Conservation (phyloP, 2,797 vertebrate species). For the Neostethus bicornis region DNA sequence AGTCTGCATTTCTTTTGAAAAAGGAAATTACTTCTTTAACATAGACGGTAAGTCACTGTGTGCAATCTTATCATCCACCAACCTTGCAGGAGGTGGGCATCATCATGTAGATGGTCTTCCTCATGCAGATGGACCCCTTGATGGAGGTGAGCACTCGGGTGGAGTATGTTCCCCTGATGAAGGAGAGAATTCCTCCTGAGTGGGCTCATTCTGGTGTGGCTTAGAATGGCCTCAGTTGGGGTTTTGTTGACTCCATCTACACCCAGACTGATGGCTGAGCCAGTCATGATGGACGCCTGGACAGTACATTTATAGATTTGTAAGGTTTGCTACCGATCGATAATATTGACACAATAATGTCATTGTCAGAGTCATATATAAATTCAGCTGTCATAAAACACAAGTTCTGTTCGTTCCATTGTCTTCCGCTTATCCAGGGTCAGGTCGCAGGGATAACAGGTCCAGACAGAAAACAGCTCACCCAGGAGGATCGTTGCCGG, state of each 20-base stretch:
- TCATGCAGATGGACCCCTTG: conserved; percentile 54
- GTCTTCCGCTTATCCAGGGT: too few relatives aligned
- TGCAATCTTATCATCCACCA: background rate
- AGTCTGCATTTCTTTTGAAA: background rate
- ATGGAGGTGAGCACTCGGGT: conserved; percentile 62
- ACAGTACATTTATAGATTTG: background rate
- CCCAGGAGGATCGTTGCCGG: too few relatives aligned
- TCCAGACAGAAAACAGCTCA: too few relatives aligned
- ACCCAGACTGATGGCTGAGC: conserved; percentile 88
- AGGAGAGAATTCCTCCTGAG: conserved; percentile 67
- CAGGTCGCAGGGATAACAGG: too few relatives aligned
- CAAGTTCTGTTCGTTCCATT: too few relatives aligned
- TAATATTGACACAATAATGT: too few relatives aligned
- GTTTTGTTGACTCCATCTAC: conserved; percentile 83
- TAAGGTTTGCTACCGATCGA: background rate
- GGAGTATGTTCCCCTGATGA: conserved; percentile 63
- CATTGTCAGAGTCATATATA: too few relatives aligned
- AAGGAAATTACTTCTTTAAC: background rate
- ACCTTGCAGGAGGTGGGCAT: conserved; percentile 65
- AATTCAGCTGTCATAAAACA: too few relatives aligned
- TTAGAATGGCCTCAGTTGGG: conserved; percentile 72
- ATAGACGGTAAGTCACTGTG: background rate
- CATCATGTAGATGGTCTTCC: conserved; percentile 62
- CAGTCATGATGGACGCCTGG: conserved; percentile 96
- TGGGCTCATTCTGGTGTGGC: conserved; percentile 69